These are phyloP conservation scores for Gymnarchus niloticus DNA, from an alignment of 2,113 vertebrate species.

Conservation along the genomic window DNA sequence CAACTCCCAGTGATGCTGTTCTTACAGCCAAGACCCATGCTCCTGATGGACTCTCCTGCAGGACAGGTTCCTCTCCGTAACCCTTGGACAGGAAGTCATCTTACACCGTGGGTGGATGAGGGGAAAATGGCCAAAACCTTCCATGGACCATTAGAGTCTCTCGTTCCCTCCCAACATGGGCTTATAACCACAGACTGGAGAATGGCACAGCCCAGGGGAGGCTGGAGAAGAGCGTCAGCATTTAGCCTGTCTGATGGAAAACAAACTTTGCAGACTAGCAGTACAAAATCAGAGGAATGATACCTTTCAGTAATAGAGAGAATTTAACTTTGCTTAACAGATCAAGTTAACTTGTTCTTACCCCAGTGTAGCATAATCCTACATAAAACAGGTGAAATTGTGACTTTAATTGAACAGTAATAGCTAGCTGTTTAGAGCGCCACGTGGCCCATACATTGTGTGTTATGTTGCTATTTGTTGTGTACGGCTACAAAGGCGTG, in stretches of 20 bases:
- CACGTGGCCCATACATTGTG: not conserved
- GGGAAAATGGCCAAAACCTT: conserved; percentile 3
- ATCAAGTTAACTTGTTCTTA: not conserved
- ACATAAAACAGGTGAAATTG: not conserved
- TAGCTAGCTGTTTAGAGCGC: not conserved
- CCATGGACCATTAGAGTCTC: not conserved
- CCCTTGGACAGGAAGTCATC: conserved; percentile 2
- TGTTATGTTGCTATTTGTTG: not conserved
- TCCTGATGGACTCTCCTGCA: conserved; percentile 28
- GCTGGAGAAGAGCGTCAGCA: not conserved
- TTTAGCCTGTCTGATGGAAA: not conserved
- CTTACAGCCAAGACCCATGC: not conserved
- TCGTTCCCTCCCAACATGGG: not conserved
- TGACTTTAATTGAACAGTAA: not conserved
- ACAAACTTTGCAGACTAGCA: not conserved
- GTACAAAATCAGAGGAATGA: conserved; percentile 5
- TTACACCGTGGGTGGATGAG: not conserved
- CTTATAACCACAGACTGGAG: not conserved
- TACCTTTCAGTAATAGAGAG: not conserved
- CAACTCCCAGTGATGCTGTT: conserved; percentile 57
- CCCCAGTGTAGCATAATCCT: not conserved
- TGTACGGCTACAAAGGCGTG: not conserved
- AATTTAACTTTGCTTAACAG: not conserved
- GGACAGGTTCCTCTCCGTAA: not conserved
- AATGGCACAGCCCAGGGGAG: too few species aligned